Evolutionary conservation across 1,140 invertebrate genomes (phyloP), one percentile per base, ranked within the genome.

Genomic region (Philopotamus ludificatus): DNA sequence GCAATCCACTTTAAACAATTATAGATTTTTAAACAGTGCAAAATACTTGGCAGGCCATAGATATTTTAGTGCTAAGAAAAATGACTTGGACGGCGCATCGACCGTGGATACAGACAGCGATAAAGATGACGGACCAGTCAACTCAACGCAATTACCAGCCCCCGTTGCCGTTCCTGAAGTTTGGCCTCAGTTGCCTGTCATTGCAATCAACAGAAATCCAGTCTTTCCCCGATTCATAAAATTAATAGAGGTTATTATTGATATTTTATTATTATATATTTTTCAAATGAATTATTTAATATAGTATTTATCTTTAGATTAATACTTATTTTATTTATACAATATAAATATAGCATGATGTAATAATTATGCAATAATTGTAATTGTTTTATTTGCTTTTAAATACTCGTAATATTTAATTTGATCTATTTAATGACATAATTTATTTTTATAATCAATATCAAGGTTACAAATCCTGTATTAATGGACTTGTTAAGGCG

Each of bases 171-270:
- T 99, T n/a, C 97, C 97, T 7, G 97, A 99, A 79, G 86, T 93
- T 22, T 99, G 94, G 89, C 97, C 97, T 4, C 87, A 93, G 76
- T 87, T 99, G 7, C 97, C 97, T 42, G 86, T 99, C 10, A 92
- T 99, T 72, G 94, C 96, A 1, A 91, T 99, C 60, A 91, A 84
- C 72, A 85, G 94, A 71, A 95, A 97, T 83, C 97, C 97, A 28
- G 90, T 99, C 1, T 99, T 99, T 83, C 98, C 97, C 41, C 86
- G 93, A 72, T 99, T 99, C 81, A 95, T 98, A 65, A 99, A 99
- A 82, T 87, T 99, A 66, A 89, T 99, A 67, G 97, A 99, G 82
- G 91, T 94, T 76, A 74, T 72, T 72, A 67, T 47, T 47, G 8
- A 9, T 47, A 7, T 15, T 15, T 47, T 47, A 47, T 9, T 47